These are phyloP conservation scores for Saccopteryx bilineata DNA, from an alignment of 2,113 vertebrate genomes.

Conservation along the genomic window DNA sequence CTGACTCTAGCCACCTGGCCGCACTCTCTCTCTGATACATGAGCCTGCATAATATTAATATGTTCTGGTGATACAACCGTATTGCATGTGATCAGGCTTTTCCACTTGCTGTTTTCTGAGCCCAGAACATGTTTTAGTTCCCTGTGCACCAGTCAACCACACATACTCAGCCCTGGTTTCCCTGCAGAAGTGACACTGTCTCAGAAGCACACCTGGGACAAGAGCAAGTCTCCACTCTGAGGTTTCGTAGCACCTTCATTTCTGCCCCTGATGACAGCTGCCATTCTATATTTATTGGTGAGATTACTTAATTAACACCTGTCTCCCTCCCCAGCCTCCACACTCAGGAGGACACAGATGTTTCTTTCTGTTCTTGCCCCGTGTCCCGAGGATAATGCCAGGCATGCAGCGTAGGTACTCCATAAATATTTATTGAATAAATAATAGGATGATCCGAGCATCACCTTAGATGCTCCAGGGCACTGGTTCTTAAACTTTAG, in stretches of 20 bases:
- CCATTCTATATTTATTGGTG: conserved; percentile 42
- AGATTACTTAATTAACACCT: conserved; percentile 51
- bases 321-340: background rate
- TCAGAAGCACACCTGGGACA: conserved; percentile 17
- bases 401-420: background rate
- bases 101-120: background rate
- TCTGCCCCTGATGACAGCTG: conserved; percentile 44
- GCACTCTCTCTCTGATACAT: background rate
- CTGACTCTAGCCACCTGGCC: background rate
- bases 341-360: background rate
- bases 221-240: background rate
- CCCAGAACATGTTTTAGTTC: background rate
- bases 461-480: background rate
- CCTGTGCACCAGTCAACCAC: background rate
- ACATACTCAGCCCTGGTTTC: background rate
- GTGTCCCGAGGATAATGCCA: background rate
- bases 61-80: too few relatives aligned
- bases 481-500: background rate
- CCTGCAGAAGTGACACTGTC: background rate
- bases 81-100: too few relatives aligned
- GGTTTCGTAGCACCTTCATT: background rate
- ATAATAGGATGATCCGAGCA: background rate
- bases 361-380: background rate
- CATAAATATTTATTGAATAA: conserved; percentile 46
- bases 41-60: too few relatives aligned